Percentiles rank a stretch among this genome's conserved stretches.
Conservation (phyloP, 2,797 vertebrate genomes). For the Diplodus sargus region DNA sequence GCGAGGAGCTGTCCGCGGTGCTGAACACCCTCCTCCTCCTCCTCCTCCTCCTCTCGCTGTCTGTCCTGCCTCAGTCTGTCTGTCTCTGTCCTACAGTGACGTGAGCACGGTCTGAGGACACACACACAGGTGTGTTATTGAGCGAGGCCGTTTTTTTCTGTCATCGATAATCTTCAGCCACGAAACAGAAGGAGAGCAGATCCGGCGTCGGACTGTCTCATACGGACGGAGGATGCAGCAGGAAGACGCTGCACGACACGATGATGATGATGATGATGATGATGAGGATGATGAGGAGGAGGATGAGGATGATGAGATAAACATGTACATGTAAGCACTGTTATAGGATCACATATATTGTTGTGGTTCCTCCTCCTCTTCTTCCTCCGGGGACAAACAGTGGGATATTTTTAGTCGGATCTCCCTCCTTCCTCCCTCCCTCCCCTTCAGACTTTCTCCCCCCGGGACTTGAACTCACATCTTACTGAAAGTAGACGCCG, state of each 20-base stretch:
- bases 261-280: not conserved
- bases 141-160: not conserved
- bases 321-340: not conserved
- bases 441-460: slow-evolving; percentile 64
- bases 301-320: not conserved
- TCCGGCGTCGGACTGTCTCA: not conserved
- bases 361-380: slow-evolving; percentile 32
- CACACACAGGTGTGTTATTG: not conserved
- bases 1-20: slow-evolving; percentile 70
- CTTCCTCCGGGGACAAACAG: slow-evolving; percentile 29
- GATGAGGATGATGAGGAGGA: not conserved
- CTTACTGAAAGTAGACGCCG: slow-evolving; percentile 86
- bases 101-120: not conserved
- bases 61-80: not conserved
- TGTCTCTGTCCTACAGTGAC: not conserved
- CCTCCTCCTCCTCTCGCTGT: not conserved
- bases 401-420: slow-evolving; percentile 76
- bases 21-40: slow-evolving; percentile 49
- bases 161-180: not conserved
- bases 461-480: slow-evolving; percentile 83
- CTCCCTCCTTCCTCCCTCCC: slow-evolving; percentile 18
- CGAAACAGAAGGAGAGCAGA: not conserved
- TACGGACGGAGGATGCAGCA: not conserved
- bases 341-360: not conserved
- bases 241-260: slow-evolving; percentile 11